Evolutionary conservation across 2,113 vertebrate species (phyloP).

Genomic region (Epinephelus fuscoguttatus): DNA sequence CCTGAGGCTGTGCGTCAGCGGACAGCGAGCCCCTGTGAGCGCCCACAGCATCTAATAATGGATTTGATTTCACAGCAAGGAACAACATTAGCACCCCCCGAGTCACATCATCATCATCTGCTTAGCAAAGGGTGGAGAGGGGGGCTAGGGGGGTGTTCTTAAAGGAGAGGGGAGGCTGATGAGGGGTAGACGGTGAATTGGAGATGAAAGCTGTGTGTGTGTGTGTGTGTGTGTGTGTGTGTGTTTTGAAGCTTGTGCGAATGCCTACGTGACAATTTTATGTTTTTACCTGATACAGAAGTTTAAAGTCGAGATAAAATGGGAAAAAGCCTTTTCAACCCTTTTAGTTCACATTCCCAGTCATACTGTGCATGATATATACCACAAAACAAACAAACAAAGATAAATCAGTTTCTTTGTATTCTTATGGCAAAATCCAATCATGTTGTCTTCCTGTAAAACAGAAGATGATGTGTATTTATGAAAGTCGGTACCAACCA

Average conservation of each 20-base stretch:
- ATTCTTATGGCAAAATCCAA: too few species aligned
- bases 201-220: background rate
- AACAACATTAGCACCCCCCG: slow-evolving; percentile 51
- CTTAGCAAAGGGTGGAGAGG: background rate
- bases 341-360: too few species aligned
- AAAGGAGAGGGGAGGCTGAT: background rate
- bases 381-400: too few species aligned
- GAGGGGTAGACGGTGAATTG: background rate
- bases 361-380: too few species aligned
- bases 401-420: too few species aligned
- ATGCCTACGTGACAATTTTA: background rate
- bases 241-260: background rate
- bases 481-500: too few species aligned
- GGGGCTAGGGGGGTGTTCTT: background rate
- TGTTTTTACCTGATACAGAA: background rate
- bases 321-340: too few species aligned
- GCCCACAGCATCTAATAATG: slow-evolving; percentile 70
- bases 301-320: background rate
- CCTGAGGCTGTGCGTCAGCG: slow-evolving; percentile 83
- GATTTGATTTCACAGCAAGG: slow-evolving; percentile 72
- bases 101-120: slow-evolving; percentile 30
- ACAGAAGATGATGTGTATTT: too few species aligned
- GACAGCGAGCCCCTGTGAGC: slow-evolving; percentile 70
- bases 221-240: background rate
- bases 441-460: too few species aligned